phyloP scores from a whole-genome alignment of 1,140 invertebrate species.

The Drosophila gunungcola region DNA sequence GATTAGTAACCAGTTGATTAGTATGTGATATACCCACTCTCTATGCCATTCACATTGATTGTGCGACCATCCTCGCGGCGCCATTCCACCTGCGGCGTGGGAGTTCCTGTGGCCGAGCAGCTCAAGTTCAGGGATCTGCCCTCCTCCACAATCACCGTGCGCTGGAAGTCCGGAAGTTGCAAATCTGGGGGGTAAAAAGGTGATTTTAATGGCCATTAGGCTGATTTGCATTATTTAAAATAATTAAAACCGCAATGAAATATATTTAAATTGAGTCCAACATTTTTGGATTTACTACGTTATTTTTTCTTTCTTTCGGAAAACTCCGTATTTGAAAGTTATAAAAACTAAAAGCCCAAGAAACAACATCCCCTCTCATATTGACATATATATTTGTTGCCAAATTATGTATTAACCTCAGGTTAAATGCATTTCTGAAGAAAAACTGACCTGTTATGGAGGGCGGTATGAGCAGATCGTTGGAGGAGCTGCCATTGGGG shows the following conservation, averaged over 20 bases:
- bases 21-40: constrained; percentile 58
- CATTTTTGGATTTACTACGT: no score
- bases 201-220: no score
- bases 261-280: no score
- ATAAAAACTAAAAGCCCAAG: no score
- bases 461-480: constrained; percentile 91
- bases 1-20: not conserved
- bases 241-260: no score
- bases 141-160: constrained; percentile 88
- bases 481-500: constrained; percentile 87
- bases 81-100: constrained; percentile 91
- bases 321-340: no score
- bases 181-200: constrained; percentile 39
- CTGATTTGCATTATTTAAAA: no score
- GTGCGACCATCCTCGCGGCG: constrained; percentile 88
- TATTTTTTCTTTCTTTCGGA: no score
- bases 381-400: no score
- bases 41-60: constrained; percentile 86
- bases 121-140: constrained; percentile 90
- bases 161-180: constrained; percentile 56
- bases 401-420: no score
- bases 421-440: no score
- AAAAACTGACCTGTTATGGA: constrained; percentile 88
- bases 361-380: no score
- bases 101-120: constrained; percentile 91